Evolutionary conservation across 2,888 invertebrate species (phyloP), one percentile per base, ranked within the genome.

Genomic region (Torymus auratus): DNA sequence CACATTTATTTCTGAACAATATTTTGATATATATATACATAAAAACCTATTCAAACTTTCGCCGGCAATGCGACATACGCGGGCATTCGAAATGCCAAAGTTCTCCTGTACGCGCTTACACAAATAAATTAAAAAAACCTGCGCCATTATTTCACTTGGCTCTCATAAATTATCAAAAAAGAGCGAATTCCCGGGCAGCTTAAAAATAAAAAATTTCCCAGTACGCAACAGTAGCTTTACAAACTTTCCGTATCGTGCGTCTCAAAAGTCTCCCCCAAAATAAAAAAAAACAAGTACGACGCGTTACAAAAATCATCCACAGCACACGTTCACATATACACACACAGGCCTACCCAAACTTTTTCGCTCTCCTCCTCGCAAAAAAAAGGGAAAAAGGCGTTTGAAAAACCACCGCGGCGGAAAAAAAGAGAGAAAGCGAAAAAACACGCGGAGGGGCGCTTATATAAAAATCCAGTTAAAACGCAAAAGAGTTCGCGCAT

Each of bases 401-500:
- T 72, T 62, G 65, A 74, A 65, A 74, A 64, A 65, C 14, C 56
- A 50, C 20, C 28, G 60, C 23, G 11, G 14, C 14, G 58, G 52
- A 68, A 20, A 73, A 73, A 62, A 64, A 41, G 5, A 70, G 7
- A 11, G 53, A 15, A 4, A 14, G 20, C 52, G 56, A 12, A 14
- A 61, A 20, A 15, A 20, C 14, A 20, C 14, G 20, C 12, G 5
- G 10, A n/a, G n/a, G 65, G 15, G 60, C 20, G 52, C 17, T 15
- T 58, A 78, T 58, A 78, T 71, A 65, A 71, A 77, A 77, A 70
- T 72, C 71, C 71, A 71, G 58, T 78, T 71, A 78, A 68, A 64
- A 65, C 71, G 55, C 77, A 71, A 70, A 61, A 69, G 64, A 73
- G 73, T 28, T 41, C 28, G 56, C 64, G 64, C 17, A 7, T 28